phyloP scores from a whole-genome alignment of 2,888 invertebrate species.

The Acanthosoma haemorrhoidale region DNA sequence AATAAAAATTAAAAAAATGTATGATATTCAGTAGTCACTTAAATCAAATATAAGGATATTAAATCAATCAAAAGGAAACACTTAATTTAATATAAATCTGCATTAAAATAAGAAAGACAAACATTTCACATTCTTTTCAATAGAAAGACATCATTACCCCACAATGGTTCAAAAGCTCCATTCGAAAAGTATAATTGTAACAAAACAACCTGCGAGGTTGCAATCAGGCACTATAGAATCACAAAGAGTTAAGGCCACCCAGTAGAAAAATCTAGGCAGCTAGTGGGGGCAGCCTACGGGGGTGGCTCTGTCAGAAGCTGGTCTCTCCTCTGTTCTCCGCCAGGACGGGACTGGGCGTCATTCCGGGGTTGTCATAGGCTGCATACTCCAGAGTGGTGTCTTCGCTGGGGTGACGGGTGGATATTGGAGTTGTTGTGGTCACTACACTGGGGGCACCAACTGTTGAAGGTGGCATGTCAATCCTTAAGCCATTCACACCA shows the following conservation, averaged over 20 bases:
- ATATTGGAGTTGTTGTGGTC: conserved; percentile 61
- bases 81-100: too few species aligned
- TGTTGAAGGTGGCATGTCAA: conserved; percentile 30
- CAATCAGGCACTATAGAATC: neutral
- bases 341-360: conserved; percentile 56
- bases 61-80: too few species aligned
- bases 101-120: neutral
- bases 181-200: neutral
- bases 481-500: conserved; percentile 13
- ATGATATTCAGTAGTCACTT: too few species aligned
- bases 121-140: neutral
- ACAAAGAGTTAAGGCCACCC: neutral
- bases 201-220: neutral
- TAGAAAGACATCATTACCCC: neutral
- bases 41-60: too few species aligned
- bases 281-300: neutral
- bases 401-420: conserved; percentile 68
- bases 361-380: conserved; percentile 71
- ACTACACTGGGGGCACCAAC: conserved; percentile 37
- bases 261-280: neutral
- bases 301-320: conserved; percentile 27
- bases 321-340: conserved; percentile 34
- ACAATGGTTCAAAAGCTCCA: neutral
- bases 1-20: too few species aligned
- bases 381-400: conserved; percentile 66